Percentiles rank a stretch among this genome's conserved stretches.
phyloP scores from a whole-genome alignment of 2,888 invertebrate species.

The Caenorhabditis sp. region DNA sequence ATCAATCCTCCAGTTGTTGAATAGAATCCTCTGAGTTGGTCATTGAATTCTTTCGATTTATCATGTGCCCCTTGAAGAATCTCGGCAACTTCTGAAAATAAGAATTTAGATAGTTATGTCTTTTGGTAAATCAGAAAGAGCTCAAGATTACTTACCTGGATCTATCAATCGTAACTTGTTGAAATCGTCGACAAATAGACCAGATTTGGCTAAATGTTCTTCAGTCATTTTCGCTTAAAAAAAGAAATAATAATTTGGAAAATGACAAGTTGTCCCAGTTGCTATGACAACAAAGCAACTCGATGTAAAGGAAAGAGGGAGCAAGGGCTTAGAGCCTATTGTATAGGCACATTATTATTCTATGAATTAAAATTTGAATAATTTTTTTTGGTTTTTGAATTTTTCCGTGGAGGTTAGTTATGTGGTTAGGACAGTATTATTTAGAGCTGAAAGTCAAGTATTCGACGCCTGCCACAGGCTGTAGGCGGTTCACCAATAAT shows the following conservation, averaged over 20 bases:
- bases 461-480: no score
- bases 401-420: no score
- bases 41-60: conserved; percentile 36
- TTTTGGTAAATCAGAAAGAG: no score
- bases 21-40: conserved; percentile 23
- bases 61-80: conserved; percentile 32
- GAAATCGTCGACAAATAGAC: conserved; percentile 37
- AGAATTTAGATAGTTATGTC: no score
- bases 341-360: no score
- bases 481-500: no score
- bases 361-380: no score
- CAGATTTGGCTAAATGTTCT: conserved; percentile 29
- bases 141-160: conserved; percentile 15
- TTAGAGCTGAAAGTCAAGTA: no score
- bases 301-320: no score
- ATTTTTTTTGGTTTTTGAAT: no score
- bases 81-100: conserved; percentile 32
- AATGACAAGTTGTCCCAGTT: not conserved
- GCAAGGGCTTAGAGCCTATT: no score
- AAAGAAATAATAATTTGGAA: not conserved
- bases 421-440: no score
- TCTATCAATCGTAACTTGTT: conserved; percentile 26
- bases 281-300: conserved; percentile 11
- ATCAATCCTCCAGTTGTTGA: conserved; percentile 23
- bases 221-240: conserved; percentile 12